Conservation (phyloP, 2,113 vertebrate genomes). For the Oostethus manadensis region DNA sequence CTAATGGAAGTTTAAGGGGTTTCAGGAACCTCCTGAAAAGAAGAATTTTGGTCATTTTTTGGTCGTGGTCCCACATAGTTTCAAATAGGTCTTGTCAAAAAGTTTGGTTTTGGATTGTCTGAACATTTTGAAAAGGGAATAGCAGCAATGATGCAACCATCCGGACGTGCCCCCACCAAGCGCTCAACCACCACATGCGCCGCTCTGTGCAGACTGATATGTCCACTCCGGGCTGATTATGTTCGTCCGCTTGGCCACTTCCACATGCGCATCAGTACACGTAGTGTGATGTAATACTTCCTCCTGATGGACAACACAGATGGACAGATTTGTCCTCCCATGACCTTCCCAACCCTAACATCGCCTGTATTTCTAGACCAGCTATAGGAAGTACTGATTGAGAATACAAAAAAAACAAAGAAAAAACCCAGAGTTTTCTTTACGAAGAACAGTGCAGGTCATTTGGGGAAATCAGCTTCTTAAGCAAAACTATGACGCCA, state of each 20-base stretch:
- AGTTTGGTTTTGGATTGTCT: background rate
- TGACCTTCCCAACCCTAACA: no score
- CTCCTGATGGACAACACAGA: constrained; percentile 9
- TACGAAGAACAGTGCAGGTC: background rate
- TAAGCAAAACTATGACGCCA: constrained; percentile 20
- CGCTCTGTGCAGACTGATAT: constrained; percentile 19
- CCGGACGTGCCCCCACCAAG: background rate
- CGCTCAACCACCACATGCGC: constrained; percentile 43
- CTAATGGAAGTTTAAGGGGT: no score
- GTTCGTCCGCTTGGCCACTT: constrained; percentile 32
- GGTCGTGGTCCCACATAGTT: no score
- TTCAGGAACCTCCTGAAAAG: no score
- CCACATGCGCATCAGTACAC: no score
- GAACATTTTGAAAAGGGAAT: background rate
- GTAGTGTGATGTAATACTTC: constrained; percentile 51
- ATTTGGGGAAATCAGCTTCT: constrained; percentile 3
- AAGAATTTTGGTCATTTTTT: no score
- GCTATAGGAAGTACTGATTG: no score
- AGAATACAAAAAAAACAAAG: no score
- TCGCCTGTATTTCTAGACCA: no score
- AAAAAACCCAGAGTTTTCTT: no score
- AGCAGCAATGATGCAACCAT: constrained; percentile 1
- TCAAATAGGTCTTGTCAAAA: background rate
- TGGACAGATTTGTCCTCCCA: no score
- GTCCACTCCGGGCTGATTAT: constrained; percentile 31